phyloP scores from a whole-genome alignment of 1,140 invertebrate genomes.

The Drosophila parvula region DNA sequence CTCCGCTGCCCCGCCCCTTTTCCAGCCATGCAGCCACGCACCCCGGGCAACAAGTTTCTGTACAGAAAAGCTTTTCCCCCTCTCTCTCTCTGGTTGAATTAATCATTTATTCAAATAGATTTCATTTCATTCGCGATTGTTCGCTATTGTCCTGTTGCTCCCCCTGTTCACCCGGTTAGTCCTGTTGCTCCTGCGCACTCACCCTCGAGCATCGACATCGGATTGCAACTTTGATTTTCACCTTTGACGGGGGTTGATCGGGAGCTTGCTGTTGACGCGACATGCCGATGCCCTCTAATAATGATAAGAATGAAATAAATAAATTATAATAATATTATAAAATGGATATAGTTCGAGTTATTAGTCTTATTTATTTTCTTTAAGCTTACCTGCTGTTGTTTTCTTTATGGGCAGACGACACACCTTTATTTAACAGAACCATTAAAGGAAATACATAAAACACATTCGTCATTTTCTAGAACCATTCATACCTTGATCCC shows the following conservation, averaged over 20 bases:
- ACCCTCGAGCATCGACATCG: constrained; percentile 18
- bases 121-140: constrained; percentile 65
- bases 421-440: not conserved
- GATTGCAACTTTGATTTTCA: constrained; percentile 16
- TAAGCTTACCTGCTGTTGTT: not conserved
- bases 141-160: constrained; percentile 32
- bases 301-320: not conserved
- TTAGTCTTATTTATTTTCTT: not conserved
- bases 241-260: constrained; percentile 10
- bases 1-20: not conserved
- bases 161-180: constrained; percentile 16
- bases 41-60: constrained; percentile 63
- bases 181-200: constrained; percentile 46
- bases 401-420: not conserved
- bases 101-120: constrained; percentile 81
- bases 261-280: not conserved
- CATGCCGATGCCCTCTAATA: constrained; percentile 3
- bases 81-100: constrained; percentile 14
- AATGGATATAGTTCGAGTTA: too few species aligned
- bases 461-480: not conserved
- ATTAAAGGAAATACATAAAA: not conserved
- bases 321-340: not conserved
- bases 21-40: not conserved
- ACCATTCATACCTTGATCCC: not conserved
- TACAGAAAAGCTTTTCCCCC: constrained; percentile 19